Base-by-base conservation (phyloP, 2,113 vertebrate genomes). In the Stegastes partitus region DNA sequence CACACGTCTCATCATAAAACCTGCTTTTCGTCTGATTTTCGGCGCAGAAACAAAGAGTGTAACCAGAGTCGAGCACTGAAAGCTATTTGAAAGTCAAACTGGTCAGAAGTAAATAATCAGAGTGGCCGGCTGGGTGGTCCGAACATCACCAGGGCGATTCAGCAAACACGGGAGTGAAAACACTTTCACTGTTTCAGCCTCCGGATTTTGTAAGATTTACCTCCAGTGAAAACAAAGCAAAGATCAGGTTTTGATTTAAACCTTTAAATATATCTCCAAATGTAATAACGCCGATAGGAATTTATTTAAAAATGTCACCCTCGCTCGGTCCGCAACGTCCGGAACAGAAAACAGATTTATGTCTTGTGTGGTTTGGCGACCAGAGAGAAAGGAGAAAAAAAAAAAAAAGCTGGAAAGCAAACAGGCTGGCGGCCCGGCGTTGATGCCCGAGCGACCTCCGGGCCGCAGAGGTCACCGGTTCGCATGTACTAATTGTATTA, bases 401-500 rank as follows among this genome's bases (percentile, higher is more conserved):
- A 31, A 68, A 53, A 66, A 37, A 15, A 47, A 68, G 83, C 66
- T 68, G 73, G 56, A 66, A 63, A 85, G 72, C 77, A 81, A 74
- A 79, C 68, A 68, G 59, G 57, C 75, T 57, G 34, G 28, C 18
- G 14, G 58, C 44, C 42, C 69, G 34, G 70, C 66, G 45, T 19
- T 25, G 2, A 14, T 16, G 77, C 65, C 75, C n/a, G 68, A 0
- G 19, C 45, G 83, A 88, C 87, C 89, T 65, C 51, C 16, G 69
- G 61, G 65, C 78, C 12, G 26, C 80, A 76, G 83, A 77, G 96
- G 96, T 96, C 95, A 96, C 85, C 83, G 83, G 94, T 94, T 93
- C 95, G 94, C 88, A 96, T 93, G 94, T 93, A 95, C 96, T 97
- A 96, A 97, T 95, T 96, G 95, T 95, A 95, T 96, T 96, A 95